Evolutionary conservation across 2,888 invertebrate species (phyloP).

Genomic region (Ceramica pisi): DNA sequence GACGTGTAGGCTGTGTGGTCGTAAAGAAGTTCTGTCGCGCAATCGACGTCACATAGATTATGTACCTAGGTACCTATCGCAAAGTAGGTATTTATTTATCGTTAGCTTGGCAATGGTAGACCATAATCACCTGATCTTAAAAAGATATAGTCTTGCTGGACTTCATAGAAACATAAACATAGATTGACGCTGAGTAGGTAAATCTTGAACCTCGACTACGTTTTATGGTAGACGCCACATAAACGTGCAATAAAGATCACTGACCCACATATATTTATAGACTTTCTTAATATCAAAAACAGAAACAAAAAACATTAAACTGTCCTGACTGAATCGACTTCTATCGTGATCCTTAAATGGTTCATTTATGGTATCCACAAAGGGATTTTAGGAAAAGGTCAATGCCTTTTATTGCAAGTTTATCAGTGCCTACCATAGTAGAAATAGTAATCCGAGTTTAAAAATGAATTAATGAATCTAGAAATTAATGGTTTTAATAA

Average conservation of each 20-base stretch:
- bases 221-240: no score
- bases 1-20: slow-evolving; percentile 25
- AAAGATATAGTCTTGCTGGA: background rate
- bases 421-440: background rate
- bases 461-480: no score
- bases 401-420: no score
- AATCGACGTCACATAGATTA: slow-evolving; percentile 5
- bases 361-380: no score
- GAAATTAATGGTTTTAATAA: background rate
- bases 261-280: no score
- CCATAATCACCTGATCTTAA: background rate
- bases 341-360: no score
- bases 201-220: background rate
- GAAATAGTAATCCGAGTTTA: background rate
- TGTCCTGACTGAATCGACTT: no score
- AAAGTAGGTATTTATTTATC: background rate
- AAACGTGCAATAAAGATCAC: no score
- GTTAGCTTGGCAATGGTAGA: background rate
- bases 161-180: background rate
- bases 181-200: background rate
- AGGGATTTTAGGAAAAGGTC: no score
- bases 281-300: no score
- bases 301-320: no score
- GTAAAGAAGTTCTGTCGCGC: slow-evolving; percentile 12
- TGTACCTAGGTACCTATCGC: background rate